Percentiles rank a stretch among this genome's conserved stretches.
Conservation (phyloP, 2,888 invertebrate genomes). For the Pelosia muscerda region DNA sequence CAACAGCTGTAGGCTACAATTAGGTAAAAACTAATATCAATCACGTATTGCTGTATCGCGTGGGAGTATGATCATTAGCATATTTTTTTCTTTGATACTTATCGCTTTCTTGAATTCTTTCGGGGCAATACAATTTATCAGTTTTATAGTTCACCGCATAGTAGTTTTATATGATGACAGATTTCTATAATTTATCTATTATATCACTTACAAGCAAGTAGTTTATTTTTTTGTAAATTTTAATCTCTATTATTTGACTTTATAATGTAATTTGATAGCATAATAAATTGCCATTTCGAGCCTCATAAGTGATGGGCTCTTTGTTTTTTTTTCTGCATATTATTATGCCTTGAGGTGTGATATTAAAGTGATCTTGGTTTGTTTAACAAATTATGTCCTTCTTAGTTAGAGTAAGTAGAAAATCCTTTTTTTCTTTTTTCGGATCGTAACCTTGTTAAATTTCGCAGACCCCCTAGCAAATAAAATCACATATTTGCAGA, state of each 20-base stretch:
- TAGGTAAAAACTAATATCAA: slow-evolving; percentile 41
- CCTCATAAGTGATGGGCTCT: not conserved
- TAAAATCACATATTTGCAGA: no score
- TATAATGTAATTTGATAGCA: not conserved
- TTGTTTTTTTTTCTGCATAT: not conserved
- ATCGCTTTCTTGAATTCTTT: slow-evolving; percentile 40
- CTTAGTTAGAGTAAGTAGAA: not conserved
- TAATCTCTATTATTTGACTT: not conserved
- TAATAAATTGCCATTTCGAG: not conserved
- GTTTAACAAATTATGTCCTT: not conserved
- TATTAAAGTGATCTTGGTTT: not conserved
- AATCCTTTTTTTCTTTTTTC: no score
- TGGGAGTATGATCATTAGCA: slow-evolving; percentile 68
- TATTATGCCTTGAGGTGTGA: not conserved
- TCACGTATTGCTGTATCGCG: slow-evolving; percentile 54
- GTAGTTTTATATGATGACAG: slow-evolving; percentile 10
- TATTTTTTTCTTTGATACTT: slow-evolving; percentile 60
- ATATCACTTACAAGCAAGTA: not conserved
- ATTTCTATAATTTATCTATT: not conserved
- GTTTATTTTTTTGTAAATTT: not conserved
- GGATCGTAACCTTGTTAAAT: no score
- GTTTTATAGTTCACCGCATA: slow-evolving; percentile 18
- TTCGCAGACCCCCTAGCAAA: no score
- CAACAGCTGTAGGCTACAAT: slow-evolving; percentile 44
- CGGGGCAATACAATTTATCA: slow-evolving; percentile 25